Evolutionary conservation across 1,140 invertebrate genomes (phyloP).

Genomic region (Coptotermes formosanus): DNA sequence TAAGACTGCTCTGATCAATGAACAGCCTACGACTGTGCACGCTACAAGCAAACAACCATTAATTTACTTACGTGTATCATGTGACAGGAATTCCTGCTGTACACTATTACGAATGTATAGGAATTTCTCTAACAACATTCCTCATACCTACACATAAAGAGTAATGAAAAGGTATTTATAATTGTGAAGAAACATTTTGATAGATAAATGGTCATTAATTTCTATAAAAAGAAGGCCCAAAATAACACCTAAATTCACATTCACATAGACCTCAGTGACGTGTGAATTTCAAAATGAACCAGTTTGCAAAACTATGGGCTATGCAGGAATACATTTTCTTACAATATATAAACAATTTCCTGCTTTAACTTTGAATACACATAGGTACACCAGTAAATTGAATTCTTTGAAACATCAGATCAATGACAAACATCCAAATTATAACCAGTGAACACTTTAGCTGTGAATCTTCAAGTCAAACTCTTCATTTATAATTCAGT

Average conservation of each 20-base stretch:
- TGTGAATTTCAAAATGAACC: not conserved
- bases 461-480: not conserved
- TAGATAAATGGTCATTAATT: not conserved
- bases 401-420: not conserved
- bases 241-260: not conserved
- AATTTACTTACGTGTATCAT: too few relatives aligned
- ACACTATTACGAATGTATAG: too few relatives aligned
- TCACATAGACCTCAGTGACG: not conserved
- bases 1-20: not conserved
- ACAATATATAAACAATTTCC: slow-evolving; percentile 17
- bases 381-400: not conserved
- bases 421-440: not conserved
- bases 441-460: not conserved
- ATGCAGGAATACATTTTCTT: not conserved
- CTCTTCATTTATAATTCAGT: not conserved
- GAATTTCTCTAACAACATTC: too few relatives aligned
- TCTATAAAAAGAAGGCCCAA: not conserved
- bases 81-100: too few relatives aligned
- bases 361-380: not conserved
- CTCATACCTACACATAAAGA: too few relatives aligned
- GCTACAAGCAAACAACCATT: not conserved
- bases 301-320: too few relatives aligned
- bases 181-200: not conserved
- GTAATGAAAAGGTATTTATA: not conserved
- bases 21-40: not conserved